Evolutionary conservation across 2,113 vertebrate genomes (phyloP), one percentile per base, ranked within the genome.

Genomic region (Myiozetetes cayanensis): DNA sequence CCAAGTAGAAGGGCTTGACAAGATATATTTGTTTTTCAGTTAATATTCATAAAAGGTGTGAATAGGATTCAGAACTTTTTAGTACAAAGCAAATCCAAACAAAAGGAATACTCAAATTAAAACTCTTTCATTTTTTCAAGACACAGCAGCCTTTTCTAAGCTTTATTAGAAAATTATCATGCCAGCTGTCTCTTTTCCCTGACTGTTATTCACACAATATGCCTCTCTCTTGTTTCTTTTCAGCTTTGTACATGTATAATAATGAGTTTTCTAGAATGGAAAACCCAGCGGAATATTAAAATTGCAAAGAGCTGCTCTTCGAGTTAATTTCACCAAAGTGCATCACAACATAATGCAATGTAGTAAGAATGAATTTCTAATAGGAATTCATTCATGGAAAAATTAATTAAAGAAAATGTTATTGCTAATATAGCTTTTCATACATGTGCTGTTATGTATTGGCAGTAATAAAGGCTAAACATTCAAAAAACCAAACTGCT

Each of bases 171-270:
- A 97, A 98, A 98, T 97, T 97, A 98, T 97, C 97, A 97, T 97
- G 97, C 96, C 97, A 98, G 97, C 97, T 98, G 97, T 97, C 97
- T 98, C 96, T 98, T 98, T 98, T 98, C 97, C 98, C 96, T 97
- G 96, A 98, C 98, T 98, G 98, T 98, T 98, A 98, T 98, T 97
- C 95, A 97, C 97, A 98, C 98, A 98, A 98, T 98, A 98, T 98
- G 97, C 96, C 96, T 97, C 96, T 97, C 97, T 98, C 98, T 98
- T 98, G 97, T 97, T 98, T 98, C 97, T 98, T 97, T 98, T 97
- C 97, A 97, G 97, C 96, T 97, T 97, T 96, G 88, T 98, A 97
- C 97, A 98, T 98, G 98, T 98, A 98, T 98, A 97, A 97, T 98
- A 98, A 99, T 99, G 98, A 98, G 94, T 97, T 98, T 98, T 98